A percentile compares a stretch with the other conserved stretches of the same genome.
phyloP scores from a whole-genome alignment of 2,797 vertebrate genomes.

The Serranus cabrilla region DNA sequence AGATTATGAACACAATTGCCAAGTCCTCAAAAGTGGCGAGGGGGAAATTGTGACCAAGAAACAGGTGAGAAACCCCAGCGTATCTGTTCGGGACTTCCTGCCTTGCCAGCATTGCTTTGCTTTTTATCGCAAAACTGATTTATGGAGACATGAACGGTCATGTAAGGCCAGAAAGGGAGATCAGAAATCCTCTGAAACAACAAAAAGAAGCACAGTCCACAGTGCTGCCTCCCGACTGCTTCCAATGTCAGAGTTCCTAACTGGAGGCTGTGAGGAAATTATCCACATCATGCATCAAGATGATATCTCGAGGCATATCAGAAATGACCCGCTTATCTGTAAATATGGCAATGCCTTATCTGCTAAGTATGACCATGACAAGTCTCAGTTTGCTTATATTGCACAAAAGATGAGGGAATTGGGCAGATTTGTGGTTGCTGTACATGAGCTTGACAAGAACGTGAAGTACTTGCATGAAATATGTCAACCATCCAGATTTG shows the following conservation, averaged over 20 bases:
- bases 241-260: constrained; percentile 74
- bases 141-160: constrained; percentile 80
- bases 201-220: constrained; percentile 38
- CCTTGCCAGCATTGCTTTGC: constrained; percentile 81
- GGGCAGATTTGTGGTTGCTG: constrained; percentile 79
- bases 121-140: constrained; percentile 81
- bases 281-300: constrained; percentile 84
- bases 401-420: constrained; percentile 84
- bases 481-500: constrained; percentile 78
- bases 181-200: constrained; percentile 51
- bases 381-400: constrained; percentile 83
- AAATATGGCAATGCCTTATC: constrained; percentile 80
- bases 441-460: constrained; percentile 75
- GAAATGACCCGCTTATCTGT: constrained; percentile 81
- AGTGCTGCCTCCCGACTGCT: constrained; percentile 60
- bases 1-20: constrained; percentile 77
- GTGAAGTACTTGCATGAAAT: constrained; percentile 82
- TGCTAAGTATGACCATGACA: constrained; percentile 77
- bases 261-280: constrained; percentile 80
- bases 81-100: constrained; percentile 77
- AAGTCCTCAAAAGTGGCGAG: constrained; percentile 71
- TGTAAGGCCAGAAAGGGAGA: constrained; percentile 76
- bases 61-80: constrained; percentile 55
- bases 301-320: constrained; percentile 75
- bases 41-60: constrained; percentile 72